Conservation (phyloP, 2,888 invertebrate genomes). For the Ectobius pallidus region DNA sequence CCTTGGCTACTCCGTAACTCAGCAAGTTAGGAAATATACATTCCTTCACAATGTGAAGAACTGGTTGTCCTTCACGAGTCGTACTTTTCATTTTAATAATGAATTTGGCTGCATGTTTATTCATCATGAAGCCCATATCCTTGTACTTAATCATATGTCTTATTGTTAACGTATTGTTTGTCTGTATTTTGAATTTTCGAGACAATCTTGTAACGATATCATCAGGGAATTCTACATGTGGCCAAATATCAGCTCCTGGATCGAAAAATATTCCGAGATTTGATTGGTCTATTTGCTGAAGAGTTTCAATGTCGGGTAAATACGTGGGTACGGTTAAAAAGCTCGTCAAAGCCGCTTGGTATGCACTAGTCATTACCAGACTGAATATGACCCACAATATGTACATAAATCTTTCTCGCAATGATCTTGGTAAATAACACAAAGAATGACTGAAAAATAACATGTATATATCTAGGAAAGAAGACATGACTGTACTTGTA, state of each 20-base stretch:
- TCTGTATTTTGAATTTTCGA: not conserved
- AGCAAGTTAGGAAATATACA: not conserved
- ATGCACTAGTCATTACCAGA: constrained; percentile 9
- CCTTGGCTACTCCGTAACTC: not conserved
- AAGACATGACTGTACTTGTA: not conserved
- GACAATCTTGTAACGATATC: not conserved
- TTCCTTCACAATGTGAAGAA: not conserved
- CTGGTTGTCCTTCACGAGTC: not conserved
- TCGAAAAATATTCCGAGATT: not conserved
- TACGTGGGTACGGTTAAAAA: constrained; percentile 15
- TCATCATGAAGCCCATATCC: not conserved
- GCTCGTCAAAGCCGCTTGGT: constrained; percentile 5
- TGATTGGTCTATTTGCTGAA: not conserved
- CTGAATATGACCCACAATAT: not conserved
- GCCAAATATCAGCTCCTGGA: not conserved
- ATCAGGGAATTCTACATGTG: not conserved
- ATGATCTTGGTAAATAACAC: not conserved
- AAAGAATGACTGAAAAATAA: not conserved
- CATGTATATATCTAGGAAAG: not conserved
- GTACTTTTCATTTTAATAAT: not conserved
- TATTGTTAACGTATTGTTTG: not conserved
- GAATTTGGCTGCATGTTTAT: not conserved
- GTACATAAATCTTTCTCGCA: not conserved
- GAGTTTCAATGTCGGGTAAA: constrained; percentile 6
- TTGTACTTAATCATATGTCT: not conserved